Percentiles rank a stretch among this genome's conserved stretches.
phyloP scores from a whole-genome alignment of 1,140 invertebrate genomes.

The Drosophila virilis region DNA sequence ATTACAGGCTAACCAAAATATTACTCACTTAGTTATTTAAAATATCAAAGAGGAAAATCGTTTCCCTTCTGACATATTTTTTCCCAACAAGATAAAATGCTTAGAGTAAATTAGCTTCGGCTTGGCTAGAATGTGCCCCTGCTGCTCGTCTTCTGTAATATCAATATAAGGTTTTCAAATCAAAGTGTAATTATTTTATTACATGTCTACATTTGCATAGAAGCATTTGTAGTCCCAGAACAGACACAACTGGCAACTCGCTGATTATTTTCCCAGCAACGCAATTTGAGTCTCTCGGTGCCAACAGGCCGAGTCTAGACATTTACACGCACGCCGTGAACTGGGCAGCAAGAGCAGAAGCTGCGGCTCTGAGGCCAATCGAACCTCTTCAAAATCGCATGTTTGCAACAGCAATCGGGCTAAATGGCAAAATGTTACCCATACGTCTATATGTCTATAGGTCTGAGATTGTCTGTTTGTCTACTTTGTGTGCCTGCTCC shows the following conservation, averaged over 20 bases:
- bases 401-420: conserved; percentile 79
- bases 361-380: conserved; percentile 59
- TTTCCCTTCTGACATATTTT: too few relatives aligned
- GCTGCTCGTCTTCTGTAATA: not conserved
- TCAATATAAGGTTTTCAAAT: conserved; percentile 28
- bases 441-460: conserved; percentile 68
- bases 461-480: conserved; percentile 34
- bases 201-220: conserved; percentile 66
- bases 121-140: not conserved
- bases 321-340: conserved; percentile 50
- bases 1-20: too few relatives aligned
- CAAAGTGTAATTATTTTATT: conserved; percentile 53
- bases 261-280: conserved; percentile 66
- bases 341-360: conserved; percentile 33
- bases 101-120: not conserved
- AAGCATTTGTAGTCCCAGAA: conserved; percentile 31
- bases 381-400: conserved; percentile 80
- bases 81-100: too few relatives aligned
- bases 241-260: conserved; percentile 28
- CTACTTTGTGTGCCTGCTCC: conserved; percentile 20
- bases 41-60: too few relatives aligned
- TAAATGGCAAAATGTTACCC: conserved; percentile 76
- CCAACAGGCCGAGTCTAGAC: conserved; percentile 35
- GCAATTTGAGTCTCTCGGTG: conserved; percentile 25
- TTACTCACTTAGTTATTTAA: too few relatives aligned